Evolutionary conservation across 2,888 invertebrate genomes (phyloP).

Genomic region (Noctua comes): DNA sequence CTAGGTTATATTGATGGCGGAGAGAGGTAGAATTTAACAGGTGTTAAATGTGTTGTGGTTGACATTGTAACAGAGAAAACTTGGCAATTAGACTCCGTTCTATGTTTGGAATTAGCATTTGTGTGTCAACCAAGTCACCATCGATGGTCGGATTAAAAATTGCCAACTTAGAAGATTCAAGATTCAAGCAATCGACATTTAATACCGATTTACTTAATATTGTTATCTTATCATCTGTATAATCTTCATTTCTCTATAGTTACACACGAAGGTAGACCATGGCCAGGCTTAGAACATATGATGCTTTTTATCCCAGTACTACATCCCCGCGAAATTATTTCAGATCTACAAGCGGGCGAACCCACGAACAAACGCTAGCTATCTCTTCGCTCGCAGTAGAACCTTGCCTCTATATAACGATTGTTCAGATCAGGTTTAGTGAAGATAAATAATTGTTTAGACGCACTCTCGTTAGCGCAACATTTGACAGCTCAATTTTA

Average conservation of each 20-base stretch:
- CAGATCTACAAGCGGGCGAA: not conserved
- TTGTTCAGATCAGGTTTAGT: slow-evolving; percentile 51
- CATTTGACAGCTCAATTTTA: slow-evolving; percentile 50
- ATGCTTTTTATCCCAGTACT: not conserved
- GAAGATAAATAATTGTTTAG: slow-evolving; percentile 55
- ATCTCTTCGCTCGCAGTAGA: slow-evolving; percentile 13
- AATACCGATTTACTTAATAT: not conserved
- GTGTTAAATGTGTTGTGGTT: not conserved
- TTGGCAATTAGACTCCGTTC: not conserved
- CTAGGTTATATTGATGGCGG: slow-evolving; percentile 45
- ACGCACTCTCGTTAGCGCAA: slow-evolving; percentile 35
- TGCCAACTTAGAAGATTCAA: not conserved
- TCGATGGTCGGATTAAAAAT: not conserved
- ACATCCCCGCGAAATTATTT: not conserved
- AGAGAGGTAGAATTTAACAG: slow-evolving; percentile 1
- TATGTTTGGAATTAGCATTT: not conserved
- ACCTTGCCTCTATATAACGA: slow-evolving; percentile 19
- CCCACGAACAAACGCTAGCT: not conserved
- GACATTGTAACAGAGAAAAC: not conserved
- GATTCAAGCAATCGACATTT: not conserved
- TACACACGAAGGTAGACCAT: not conserved
- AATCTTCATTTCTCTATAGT: not conserved
- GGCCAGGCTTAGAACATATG: not conserved
- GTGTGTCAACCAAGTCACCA: not conserved
- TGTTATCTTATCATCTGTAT: not conserved